These are phyloP conservation scores for Sebastes nivosus DNA, from an alignment of 2,797 vertebrate species.

Conservation along the genomic window DNA sequence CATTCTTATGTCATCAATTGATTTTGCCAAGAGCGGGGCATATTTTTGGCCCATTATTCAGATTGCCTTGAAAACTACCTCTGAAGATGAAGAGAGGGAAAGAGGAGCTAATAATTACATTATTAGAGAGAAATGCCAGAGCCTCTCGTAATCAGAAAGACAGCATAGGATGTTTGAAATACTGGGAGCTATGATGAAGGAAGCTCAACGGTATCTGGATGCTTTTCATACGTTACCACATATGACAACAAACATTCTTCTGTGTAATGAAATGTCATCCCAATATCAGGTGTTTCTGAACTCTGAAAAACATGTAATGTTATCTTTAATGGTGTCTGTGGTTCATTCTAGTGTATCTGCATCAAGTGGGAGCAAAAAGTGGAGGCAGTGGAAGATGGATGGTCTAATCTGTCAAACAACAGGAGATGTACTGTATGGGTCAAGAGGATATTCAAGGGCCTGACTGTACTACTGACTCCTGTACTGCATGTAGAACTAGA, in stretches of 20 bases:
- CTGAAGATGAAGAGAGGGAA: slow-evolving; percentile 14
- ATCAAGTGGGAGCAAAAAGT: not conserved
- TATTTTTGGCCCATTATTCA: slow-evolving; percentile 46
- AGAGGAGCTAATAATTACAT: slow-evolving; percentile 18
- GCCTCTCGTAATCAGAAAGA: slow-evolving; percentile 3
- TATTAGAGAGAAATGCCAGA: slow-evolving; percentile 26
- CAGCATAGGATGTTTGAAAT: slow-evolving; percentile 1
- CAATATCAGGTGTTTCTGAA: not conserved
- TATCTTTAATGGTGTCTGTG: not conserved
- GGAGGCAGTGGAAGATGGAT: not conserved
- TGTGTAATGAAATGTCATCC: not conserved
- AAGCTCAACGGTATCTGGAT: not conserved
- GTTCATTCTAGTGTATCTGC: not conserved
- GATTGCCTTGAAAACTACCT: slow-evolving; percentile 36
- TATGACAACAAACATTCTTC: not conserved
- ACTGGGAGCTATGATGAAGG: not conserved
- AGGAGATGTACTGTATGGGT: too few relatives aligned
- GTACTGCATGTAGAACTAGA: not conserved
- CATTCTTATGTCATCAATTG: slow-evolving; percentile 48
- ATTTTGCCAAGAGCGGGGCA: slow-evolving; percentile 18
- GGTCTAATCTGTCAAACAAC: not conserved
- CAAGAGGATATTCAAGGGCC: too few relatives aligned
- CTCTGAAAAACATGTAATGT: not conserved
- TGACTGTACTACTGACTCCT: not conserved
- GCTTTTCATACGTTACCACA: not conserved